Evolutionary conservation across 1,140 invertebrate genomes (phyloP).

Genomic region (Himalopsyche phryganea): DNA sequence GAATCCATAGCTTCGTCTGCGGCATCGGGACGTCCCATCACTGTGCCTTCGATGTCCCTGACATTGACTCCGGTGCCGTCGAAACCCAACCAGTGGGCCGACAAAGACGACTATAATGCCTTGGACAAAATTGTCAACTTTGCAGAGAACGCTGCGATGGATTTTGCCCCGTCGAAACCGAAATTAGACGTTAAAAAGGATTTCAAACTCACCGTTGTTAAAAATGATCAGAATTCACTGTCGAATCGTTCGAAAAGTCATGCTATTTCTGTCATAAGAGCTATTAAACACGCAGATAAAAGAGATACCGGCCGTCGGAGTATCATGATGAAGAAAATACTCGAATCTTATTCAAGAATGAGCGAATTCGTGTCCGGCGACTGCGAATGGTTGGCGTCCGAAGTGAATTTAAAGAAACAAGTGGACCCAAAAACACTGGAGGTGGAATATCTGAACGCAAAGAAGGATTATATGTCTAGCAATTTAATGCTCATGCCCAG

Average conservation of each 20-base stretch:
- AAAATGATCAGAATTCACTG: constrained; percentile 37
- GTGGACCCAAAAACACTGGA: constrained; percentile 44
- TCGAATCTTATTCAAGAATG: constrained; percentile 49
- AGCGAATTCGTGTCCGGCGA: constrained; percentile 48
- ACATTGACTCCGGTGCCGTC: constrained; percentile 46
- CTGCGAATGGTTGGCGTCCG: constrained; percentile 46
- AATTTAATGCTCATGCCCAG: constrained; percentile 49
- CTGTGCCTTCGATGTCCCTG: constrained; percentile 47
- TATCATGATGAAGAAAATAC: constrained; percentile 37
- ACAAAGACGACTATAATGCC: constrained; percentile 46
- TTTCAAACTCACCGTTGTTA: constrained; percentile 44
- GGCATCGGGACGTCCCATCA: constrained; percentile 34
- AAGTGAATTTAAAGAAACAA: constrained; percentile 18
- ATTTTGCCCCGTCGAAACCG: constrained; percentile 44
- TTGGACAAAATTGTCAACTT: constrained; percentile 53
- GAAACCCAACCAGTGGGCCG: constrained; percentile 40
- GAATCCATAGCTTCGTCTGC: constrained; percentile 39
- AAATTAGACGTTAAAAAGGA: constrained; percentile 40
- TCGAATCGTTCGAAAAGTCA: constrained; percentile 18
- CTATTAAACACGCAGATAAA: constrained; percentile 9
- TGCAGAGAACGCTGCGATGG: constrained; percentile 47
- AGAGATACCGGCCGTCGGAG: neutral
- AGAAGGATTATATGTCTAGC: constrained; percentile 51
- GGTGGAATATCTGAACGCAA: constrained; percentile 49
- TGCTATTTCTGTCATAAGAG: constrained; percentile 24